Evolutionary conservation across 2,113 vertebrate genomes (phyloP), one percentile per base, ranked within the genome.

Genomic region (Plestiodon gilberti): DNA sequence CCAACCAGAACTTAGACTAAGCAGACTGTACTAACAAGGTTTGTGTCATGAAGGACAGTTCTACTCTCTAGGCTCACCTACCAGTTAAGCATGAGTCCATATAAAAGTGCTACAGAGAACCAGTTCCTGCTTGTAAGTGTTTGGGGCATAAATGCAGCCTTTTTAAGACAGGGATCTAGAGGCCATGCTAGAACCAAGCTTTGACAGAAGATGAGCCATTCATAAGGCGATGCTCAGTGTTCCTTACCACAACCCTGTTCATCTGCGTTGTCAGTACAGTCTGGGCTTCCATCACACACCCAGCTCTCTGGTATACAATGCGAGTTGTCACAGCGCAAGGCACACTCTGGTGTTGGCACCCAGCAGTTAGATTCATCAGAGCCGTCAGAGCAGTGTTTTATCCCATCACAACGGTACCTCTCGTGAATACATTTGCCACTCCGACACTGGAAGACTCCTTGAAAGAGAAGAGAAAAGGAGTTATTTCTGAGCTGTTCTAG

Each of bases 291-390:
- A 0, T 99, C 98, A 10, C 98, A 99, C 1, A 97, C 78, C 95
- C 98, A 98, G 79, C 91, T 97, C 35, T 95, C 89, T 0, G 98
- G 97, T 87, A 99, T 87, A 33, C 98, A 99, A 82, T 95, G 97
- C 0, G 90, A 93, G 43, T 93, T 90, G 2, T 96, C 95, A 18
- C 98, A 99, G 22, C 43, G 97, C 84, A 97, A 87, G 80, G 96
- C 96, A 0, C 98, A 99, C 17, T 94, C 95, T 30, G 94, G 96
- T 0, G 74, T 67, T 25, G 96, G 95, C 15, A 4, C 86, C 95
- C 95, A 96, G 95, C 98, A 99, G 85, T 91, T 87, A 0, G 2
- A 1, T 89, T 99, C 98, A 18, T 99, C 98, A 0, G 98, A 99
- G 23, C 93, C 95, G 0, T 99, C 98, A 0, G 67, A 90, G 74